These are phyloP conservation scores for Macrocentrus cingulum DNA, from an alignment of 1,140 invertebrate genomes.

Conservation along the genomic window DNA sequence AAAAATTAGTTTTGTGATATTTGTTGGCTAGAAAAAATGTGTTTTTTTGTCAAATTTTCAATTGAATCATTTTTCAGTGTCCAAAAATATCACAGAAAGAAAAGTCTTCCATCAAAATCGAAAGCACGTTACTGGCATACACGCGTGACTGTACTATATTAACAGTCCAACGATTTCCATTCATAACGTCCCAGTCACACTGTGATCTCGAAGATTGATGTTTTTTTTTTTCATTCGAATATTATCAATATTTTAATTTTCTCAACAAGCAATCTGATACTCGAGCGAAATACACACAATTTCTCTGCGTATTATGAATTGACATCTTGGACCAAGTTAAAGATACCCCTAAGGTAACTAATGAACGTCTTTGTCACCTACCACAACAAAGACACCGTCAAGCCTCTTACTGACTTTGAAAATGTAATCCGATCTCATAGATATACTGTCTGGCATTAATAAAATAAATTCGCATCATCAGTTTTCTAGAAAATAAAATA, in stretches of 20 bases:
- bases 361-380: conserved; percentile 51
- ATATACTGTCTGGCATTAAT: too few relatives aligned
- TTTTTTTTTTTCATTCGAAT: background rate
- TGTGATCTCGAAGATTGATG: conserved; percentile 18
- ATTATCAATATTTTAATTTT: too few relatives aligned
- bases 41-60: conserved; percentile 3
- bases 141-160: conserved; percentile 17
- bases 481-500: too few relatives aligned
- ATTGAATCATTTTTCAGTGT: background rate
- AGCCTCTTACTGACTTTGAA: conserved; percentile 47
- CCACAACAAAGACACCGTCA: conserved; percentile 50
- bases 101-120: conserved; percentile 24
- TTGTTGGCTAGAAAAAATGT: too few relatives aligned
- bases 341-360: conserved; percentile 47
- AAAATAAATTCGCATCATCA: too few relatives aligned
- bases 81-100: background rate
- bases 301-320: background rate
- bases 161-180: conserved; percentile 1
- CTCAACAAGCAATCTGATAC: too few relatives aligned
- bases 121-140: conserved; percentile 21
- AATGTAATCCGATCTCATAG: conserved; percentile 22
- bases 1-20: too few relatives aligned
- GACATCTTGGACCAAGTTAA: conserved; percentile 1
- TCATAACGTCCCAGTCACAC: conserved; percentile 14
- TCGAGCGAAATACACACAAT: too few relatives aligned